These are phyloP conservation scores for Morelia viridis DNA, from an alignment of 2,797 vertebrate species.

Conservation along the genomic window DNA sequence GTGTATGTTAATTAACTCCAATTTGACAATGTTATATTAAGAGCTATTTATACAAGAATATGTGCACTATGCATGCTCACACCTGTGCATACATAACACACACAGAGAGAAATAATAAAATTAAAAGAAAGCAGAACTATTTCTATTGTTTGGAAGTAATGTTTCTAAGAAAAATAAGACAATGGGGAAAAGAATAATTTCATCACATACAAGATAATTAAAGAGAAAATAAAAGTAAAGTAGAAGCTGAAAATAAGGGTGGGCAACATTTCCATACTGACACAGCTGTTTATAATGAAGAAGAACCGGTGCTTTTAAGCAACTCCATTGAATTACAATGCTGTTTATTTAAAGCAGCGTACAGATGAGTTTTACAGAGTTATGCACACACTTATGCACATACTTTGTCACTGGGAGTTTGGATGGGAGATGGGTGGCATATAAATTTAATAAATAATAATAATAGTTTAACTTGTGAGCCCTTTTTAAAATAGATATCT, in stretches of 20 bases:
- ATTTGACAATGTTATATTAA: constrained; percentile 2
- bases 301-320: not conserved
- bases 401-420: not conserved
- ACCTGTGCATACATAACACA: not conserved
- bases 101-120: not conserved
- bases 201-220: accelerated
- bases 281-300: not conserved
- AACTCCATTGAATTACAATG: not conserved
- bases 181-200: not conserved
- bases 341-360: not conserved
- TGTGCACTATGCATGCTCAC: not conserved
- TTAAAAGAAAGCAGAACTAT: not conserved
- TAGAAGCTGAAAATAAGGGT: not conserved
- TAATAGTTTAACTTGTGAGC: not conserved
- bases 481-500: not conserved
- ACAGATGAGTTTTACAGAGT: not conserved
- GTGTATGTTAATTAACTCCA: not conserved
- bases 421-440: not conserved
- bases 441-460: not conserved
- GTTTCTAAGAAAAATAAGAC: not conserved
- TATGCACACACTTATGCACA: not conserved
- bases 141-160: not conserved
- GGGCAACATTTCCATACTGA: not conserved
- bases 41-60: not conserved
- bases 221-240: not conserved